Base-by-base conservation (phyloP, 2,797 vertebrate genomes). In the Huso huso region DNA sequence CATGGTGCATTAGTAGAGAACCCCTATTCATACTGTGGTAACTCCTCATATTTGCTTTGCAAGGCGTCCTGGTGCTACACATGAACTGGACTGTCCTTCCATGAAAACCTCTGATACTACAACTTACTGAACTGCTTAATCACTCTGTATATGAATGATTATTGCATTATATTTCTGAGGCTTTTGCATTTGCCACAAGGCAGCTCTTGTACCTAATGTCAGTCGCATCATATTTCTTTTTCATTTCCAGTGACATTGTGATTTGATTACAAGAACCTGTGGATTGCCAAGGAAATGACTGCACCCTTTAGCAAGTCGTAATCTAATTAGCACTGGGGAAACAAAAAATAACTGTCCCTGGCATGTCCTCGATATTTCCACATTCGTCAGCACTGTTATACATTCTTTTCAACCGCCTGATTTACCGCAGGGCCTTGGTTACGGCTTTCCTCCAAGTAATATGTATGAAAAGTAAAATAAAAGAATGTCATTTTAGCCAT, bases 241-340 rank as follows among this genome's bases (percentile, higher is more conserved):
- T 49, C 7, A 53, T 37, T 37, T 6, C 23, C 58, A 52, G 50
- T 10, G 13, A 12, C 58, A 12, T 63, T 59, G 37, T 51, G 50
- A 60, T 64, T 64, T 52, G n/a, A 49, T 57, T 13, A 50, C 13
- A 15, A 57, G 66, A 59, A 61, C 8, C 11, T 11, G 48, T 63
- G 67, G 72, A 77, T 81, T 75, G 76, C 79, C 80, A 82, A 65
- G 74, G 68, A 76, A 75, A 60, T 65, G 62, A 55, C 63, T 68
- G 78, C 66, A 79, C 70, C 83, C 64, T 86, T 83, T 78, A 79
- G 81, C 70, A 75, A 78, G 77, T 77, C 73, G 74, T 65, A 79
- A 83, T 77, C 69, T 82, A 84, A 87, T 89, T 83, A 84, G 62
- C 72, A 77, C 55, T 70, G 80, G 73, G 81, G 79, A 68, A 74